Conservation (phyloP, 2,113 vertebrate genomes). For the Sinocyclocheilus anophthalmus region DNA sequence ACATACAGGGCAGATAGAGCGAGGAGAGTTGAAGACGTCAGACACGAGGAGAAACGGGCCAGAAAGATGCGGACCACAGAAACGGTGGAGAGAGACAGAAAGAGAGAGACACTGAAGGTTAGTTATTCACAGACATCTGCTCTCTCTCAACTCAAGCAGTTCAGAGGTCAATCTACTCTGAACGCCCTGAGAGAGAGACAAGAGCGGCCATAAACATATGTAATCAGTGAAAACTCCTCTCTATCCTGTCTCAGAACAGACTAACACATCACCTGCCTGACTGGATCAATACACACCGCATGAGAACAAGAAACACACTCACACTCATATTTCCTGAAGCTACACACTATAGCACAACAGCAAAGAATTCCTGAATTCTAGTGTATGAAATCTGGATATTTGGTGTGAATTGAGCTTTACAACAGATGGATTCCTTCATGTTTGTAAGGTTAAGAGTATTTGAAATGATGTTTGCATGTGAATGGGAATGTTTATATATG, state of each 20-base stretch:
- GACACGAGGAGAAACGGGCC: conserved; percentile 13
- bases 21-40: conserved; percentile 18
- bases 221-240: neutral
- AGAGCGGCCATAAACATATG: neutral
- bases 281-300: neutral
- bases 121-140: conserved; percentile 38
- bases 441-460: neutral
- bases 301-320: conserved; percentile 2
- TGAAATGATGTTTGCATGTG: neutral
- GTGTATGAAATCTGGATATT: neutral
- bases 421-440: neutral
- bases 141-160: conserved; percentile 14
- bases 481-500: neutral
- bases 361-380: neutral
- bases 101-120: conserved; percentile 38
- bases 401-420: neutral
- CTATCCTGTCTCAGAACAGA: neutral
- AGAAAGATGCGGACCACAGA: conserved; percentile 22
- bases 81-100: conserved; percentile 7
- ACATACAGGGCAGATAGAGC: conserved; percentile 9
- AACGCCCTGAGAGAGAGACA: neutral
- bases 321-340: neutral
- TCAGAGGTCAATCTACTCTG: conserved; percentile 5
- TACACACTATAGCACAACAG: neutral
- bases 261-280: neutral